phyloP scores from a whole-genome alignment of 1,140 invertebrate species.

The Brachionus asplanchnoidis region DNA sequence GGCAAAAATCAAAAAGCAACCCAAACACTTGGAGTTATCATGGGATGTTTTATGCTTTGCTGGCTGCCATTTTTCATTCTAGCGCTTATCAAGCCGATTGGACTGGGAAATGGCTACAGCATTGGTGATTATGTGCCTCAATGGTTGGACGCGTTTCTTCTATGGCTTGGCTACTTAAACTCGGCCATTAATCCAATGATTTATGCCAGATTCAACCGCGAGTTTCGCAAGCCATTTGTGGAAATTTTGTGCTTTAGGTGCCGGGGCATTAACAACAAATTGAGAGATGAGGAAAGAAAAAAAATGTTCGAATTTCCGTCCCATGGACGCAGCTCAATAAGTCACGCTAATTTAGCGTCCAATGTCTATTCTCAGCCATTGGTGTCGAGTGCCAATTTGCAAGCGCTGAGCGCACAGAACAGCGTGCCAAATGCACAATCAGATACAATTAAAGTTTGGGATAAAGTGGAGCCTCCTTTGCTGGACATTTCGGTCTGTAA shows the following conservation, averaged over 20 bases:
- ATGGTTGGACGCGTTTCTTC: conserved; percentile 53
- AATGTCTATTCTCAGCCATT: not conserved
- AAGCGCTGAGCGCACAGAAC: not conserved
- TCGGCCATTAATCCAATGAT: conserved; percentile 61
- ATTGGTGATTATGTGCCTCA: conserved; percentile 47
- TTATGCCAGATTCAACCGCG: conserved; percentile 60
- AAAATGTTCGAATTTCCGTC: conserved; percentile 16
- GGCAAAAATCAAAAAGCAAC: conserved; percentile 68
- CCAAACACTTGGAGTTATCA: conserved; percentile 68
- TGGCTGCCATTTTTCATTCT: conserved; percentile 64
- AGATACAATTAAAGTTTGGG: not conserved
- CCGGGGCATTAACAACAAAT: conserved; percentile 51
- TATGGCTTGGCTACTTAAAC: conserved; percentile 60
- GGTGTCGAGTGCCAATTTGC: not conserved
- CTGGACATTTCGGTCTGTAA: not conserved
- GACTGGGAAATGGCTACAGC: not conserved
- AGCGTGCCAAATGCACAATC: not conserved
- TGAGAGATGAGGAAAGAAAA: conserved; percentile 1
- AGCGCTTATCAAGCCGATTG: conserved; percentile 60
- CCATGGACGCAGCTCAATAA: not conserved
- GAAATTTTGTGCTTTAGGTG: conserved; percentile 60
- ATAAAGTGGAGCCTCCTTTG: not conserved
- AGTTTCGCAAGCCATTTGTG: conserved; percentile 59
- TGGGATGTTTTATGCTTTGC: conserved; percentile 62
- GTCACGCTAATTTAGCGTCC: not conserved